Base-by-base conservation (phyloP, 2,888 invertebrate genomes). In the Drosophila cracens region DNA sequence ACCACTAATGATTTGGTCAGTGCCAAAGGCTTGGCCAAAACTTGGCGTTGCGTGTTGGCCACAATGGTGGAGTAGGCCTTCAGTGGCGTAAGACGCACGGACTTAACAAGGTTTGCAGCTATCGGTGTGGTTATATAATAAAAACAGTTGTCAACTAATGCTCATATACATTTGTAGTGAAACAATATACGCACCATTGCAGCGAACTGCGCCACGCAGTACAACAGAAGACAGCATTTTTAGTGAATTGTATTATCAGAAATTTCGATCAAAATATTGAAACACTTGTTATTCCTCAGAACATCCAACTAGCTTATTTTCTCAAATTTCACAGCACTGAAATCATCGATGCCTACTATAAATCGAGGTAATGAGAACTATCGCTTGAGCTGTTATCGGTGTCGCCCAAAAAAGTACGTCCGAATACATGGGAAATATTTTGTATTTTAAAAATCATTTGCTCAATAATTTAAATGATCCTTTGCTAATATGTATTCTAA, bases 51-150 rank as follows among this genome's bases (percentile, higher is more conserved):
- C 27, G 74, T 76, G 56, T 75, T 73, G 70, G 80, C 73, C 57
- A 89, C 70, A 64, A 91, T 76, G 0, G 91, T 77, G 58, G 91
- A 83, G 68, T 82, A 91, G 2, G 87, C 80, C 75, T 91, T 92
- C 16, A 92, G 70, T 3, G 92, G 91, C 7, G 86, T 75, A 31
- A 85, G 69, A 25, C 88, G 89, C 27, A 70, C 66, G 25, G 87
- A 75, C 64, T 89, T 91, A n/a, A 89, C 29, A 6, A 92, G 71
- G 64, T 70, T 83, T 58, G 75, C 78, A 73, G 81, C 87, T 87
- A 72, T 74, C 31, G 59, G 70, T 59, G 33, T 36, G 60, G 83
- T 92, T 92, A 92, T 91, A 91, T 92, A 92, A 92, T 82, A 57
- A 64, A 53, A 58, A 57, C 62, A 60, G 60, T 65, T 63, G 31